Evolutionary conservation across 2,888 invertebrate genomes (phyloP).

Genomic region (Stenotaenia linearis): DNA sequence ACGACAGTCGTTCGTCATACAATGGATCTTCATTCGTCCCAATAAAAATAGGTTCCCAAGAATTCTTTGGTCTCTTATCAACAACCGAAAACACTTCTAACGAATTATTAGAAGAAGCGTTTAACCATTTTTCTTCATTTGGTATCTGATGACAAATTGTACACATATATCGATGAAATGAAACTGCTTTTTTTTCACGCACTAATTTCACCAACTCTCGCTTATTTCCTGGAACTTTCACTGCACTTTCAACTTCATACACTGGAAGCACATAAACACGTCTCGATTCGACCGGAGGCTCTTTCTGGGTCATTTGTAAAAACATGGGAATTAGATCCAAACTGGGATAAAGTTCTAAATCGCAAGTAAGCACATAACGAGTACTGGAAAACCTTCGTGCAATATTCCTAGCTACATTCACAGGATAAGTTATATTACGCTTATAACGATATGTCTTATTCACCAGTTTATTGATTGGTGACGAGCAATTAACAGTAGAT

Average conservation of each 20-base stretch:
- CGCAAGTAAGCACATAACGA: conserved; percentile 75
- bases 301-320: conserved; percentile 70
- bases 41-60: conserved; percentile 94
- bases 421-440: conserved; percentile 77
- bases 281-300: conserved; percentile 39
- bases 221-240: conserved; percentile 59
- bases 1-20: conserved; percentile 85
- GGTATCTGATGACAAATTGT: conserved; percentile 70
- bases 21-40: conserved; percentile 76
- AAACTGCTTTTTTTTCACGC: conserved; percentile 56
- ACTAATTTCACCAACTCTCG: conserved; percentile 53
- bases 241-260: conserved; percentile 45
- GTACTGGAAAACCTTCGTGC: conserved; percentile 77
- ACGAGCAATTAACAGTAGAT: conserved; percentile 43
- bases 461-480: not conserved
- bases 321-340: conserved; percentile 72
- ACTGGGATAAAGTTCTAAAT: conserved; percentile 86
- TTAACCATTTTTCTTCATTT: conserved; percentile 62
- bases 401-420: conserved; percentile 84
- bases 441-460: conserved; percentile 55
- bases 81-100: conserved; percentile 27
- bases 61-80: conserved; percentile 71
- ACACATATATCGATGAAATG: conserved; percentile 64
- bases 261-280: conserved; percentile 52
- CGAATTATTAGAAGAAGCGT: conserved; percentile 49